Conservation (phyloP, 2,888 invertebrate genomes). For the Hipparchia semele region DNA sequence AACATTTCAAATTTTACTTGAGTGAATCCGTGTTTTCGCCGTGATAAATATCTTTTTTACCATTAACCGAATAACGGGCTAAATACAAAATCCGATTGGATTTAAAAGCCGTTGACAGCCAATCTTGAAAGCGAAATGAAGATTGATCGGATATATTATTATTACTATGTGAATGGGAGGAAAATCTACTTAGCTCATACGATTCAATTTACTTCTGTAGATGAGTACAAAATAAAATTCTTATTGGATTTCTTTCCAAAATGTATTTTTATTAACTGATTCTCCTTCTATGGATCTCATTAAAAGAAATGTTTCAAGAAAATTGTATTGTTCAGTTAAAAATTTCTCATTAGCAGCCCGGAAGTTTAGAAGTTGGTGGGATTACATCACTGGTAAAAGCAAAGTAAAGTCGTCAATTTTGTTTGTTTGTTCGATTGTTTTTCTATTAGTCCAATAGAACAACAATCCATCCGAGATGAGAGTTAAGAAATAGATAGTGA, state of each 20-base stretch:
- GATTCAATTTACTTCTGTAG: background rate
- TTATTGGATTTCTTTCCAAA: background rate
- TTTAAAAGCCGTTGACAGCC: constrained; percentile 15
- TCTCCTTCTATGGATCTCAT: too few species aligned
- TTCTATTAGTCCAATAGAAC: too few species aligned
- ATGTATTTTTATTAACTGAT: too few species aligned
- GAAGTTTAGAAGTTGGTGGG: too few species aligned
- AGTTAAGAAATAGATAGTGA: too few species aligned
- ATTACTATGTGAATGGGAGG: constrained; percentile 2
- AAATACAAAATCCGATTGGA: constrained; percentile 14
- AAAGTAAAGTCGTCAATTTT: too few species aligned
- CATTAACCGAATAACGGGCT: constrained; percentile 9
- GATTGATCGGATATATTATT: constrained; percentile 10
- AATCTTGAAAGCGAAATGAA: constrained; percentile 14
- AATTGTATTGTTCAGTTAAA: too few species aligned
- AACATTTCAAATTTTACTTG: background rate
- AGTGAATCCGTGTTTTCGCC: background rate
- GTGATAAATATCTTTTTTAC: background rate
- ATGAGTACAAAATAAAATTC: background rate
- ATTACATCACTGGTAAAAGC: too few species aligned
- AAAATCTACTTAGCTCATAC: constrained; percentile 2
- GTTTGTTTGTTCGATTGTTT: too few species aligned
- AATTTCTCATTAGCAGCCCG: too few species aligned
- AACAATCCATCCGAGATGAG: too few species aligned
- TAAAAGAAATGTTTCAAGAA: too few species aligned